Conservation (phyloP, 1,140 invertebrate genomes). For the Diploscapter pachys region DNA sequence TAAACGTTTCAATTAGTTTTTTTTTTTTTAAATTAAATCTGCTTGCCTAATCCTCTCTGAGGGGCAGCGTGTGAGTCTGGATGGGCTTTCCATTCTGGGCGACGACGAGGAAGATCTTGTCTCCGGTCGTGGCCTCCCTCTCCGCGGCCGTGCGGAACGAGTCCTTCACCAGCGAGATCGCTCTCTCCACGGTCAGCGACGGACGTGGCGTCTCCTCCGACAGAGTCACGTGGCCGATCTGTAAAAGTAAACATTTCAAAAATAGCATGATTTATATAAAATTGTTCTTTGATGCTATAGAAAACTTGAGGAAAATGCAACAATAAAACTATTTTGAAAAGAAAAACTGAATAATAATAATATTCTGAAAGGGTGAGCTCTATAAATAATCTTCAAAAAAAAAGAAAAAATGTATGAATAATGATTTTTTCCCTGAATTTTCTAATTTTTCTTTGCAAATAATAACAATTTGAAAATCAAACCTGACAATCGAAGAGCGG, state of each 20-base stretch:
- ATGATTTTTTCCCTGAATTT: too few species aligned
- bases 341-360: too few species aligned
- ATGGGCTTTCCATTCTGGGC: constrained; percentile 82
- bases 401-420: too few species aligned
- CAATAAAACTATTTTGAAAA: constrained; percentile 6
- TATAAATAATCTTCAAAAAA: too few species aligned
- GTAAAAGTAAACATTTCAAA: constrained; percentile 24
- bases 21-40: too few species aligned
- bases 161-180: constrained; percentile 79
- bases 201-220: constrained; percentile 40
- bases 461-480: background rate
- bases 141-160: constrained; percentile 93
- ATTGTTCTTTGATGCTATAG: constrained; percentile 10
- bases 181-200: constrained; percentile 73
- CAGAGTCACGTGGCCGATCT: constrained; percentile 48
- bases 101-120: constrained; percentile 80
- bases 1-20: too few species aligned
- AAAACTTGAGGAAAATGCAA: constrained; percentile 14
- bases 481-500: constrained; percentile 67
- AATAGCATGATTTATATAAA: background rate
- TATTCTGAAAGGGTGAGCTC: too few species aligned
- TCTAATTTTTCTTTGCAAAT: too few species aligned
- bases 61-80: constrained; percentile 52
- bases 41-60: constrained; percentile 60
- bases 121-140: constrained; percentile 92